Conservation (phyloP, 2,888 invertebrate genomes). For the Therioaphis trifolii region DNA sequence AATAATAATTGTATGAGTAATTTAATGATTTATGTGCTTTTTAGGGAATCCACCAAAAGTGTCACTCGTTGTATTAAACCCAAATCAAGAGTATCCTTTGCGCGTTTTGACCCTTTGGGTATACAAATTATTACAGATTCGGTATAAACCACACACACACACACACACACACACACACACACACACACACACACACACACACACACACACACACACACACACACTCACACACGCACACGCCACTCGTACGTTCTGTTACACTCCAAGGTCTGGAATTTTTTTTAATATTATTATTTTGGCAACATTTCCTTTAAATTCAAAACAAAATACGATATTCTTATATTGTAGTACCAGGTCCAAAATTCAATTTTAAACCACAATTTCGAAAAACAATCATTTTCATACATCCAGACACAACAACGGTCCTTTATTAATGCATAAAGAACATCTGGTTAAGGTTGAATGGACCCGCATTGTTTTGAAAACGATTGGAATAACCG, state of each 20-base stretch:
- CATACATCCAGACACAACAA: background rate
- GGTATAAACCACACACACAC: background rate
- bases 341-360: background rate
- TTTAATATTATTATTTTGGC: background rate
- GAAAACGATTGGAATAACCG: background rate
- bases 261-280: background rate
- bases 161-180: too few relatives aligned
- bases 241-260: background rate
- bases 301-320: background rate
- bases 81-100: conserved; percentile 12
- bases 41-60: background rate
- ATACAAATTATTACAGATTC: background rate
- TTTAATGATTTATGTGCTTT: background rate
- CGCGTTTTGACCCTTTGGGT: background rate
- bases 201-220: too few relatives aligned
- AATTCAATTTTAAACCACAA: conserved; percentile 20
- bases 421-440: background rate
- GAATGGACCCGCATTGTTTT: background rate
- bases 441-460: background rate
- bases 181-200: too few relatives aligned
- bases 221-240: too few relatives aligned
- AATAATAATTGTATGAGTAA: background rate
- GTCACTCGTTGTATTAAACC: background rate
- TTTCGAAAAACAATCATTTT: background rate
- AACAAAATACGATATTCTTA: background rate